These are phyloP conservation scores for Micromesistius poutassou DNA, from an alignment of 2,797 vertebrate species.

Conservation along the genomic window DNA sequence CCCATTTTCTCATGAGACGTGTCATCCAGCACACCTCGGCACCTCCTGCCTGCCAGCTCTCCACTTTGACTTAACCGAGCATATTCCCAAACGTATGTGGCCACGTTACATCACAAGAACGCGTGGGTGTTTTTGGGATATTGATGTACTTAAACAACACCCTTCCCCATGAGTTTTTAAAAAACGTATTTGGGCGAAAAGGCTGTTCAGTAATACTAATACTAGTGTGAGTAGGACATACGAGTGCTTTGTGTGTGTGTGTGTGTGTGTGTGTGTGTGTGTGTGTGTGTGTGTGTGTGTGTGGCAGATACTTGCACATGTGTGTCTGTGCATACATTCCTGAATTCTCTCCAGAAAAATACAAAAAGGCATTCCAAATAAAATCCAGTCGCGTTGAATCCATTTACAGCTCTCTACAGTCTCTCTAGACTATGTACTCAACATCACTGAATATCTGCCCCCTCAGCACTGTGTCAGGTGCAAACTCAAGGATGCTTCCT, in stretches of 20 bases:
- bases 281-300: slow-evolving; percentile 6
- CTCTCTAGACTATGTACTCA: background rate
- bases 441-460: background rate
- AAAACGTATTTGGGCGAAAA: no score
- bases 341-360: background rate
- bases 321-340: background rate
- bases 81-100: background rate
- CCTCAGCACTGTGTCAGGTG: background rate
- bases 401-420: no score
- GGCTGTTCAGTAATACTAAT: background rate
- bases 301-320: background rate
- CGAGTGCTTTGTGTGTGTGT: background rate
- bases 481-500: background rate
- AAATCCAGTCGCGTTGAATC: background rate
- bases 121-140: background rate
- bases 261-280: slow-evolving; percentile 6
- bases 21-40: background rate
- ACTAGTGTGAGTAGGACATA: background rate
- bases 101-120: background rate
- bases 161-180: background rate
- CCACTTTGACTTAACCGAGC: background rate
- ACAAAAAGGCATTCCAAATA: background rate
- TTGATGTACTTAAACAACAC: background rate
- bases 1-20: background rate
- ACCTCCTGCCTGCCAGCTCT: background rate